Conservation (phyloP, 2,797 vertebrate genomes). For the Esox masquinongy region DNA sequence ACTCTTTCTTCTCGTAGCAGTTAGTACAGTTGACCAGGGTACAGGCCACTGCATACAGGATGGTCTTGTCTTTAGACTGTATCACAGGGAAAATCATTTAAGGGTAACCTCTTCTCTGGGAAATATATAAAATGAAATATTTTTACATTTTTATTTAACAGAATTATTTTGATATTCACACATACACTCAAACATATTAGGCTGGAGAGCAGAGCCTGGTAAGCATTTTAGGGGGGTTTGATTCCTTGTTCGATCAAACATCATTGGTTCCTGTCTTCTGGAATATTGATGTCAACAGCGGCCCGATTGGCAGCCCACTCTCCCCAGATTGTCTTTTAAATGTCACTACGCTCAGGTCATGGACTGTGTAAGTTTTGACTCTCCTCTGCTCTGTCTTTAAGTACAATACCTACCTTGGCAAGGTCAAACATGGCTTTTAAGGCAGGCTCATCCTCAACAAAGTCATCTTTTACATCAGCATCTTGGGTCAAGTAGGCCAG, state of each 20-base stretch:
- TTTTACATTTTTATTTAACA: too few relatives aligned
- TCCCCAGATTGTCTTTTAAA: neutral
- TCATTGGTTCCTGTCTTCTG: too few relatives aligned
- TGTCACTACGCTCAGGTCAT: neutral
- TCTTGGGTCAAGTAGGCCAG: constrained; percentile 94
- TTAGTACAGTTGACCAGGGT: constrained; percentile 94
- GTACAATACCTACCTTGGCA: constrained; percentile 78
- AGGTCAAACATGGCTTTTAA: constrained; percentile 97
- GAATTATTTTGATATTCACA: too few relatives aligned
- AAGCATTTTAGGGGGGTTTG: too few relatives aligned
- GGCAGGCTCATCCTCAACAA: constrained; percentile 92
- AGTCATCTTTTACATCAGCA: constrained; percentile 97
- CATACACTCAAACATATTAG: too few relatives aligned
- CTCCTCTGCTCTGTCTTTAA: neutral
- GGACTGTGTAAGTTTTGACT: neutral
- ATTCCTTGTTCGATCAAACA: too few relatives aligned
- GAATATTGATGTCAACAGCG: too few relatives aligned
- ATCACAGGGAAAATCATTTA: constrained; percentile 19
- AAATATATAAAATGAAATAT: too few relatives aligned
- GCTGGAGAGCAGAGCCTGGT: too few relatives aligned
- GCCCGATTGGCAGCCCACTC: too few relatives aligned
- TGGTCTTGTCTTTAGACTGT: constrained; percentile 92
- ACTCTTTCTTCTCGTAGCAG: constrained; percentile 94
- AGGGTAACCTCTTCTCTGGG: too few relatives aligned
- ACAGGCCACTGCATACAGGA: constrained; percentile 91